Base-by-base conservation (phyloP, 2,888 invertebrate genomes). In the Agrochola circellaris region DNA sequence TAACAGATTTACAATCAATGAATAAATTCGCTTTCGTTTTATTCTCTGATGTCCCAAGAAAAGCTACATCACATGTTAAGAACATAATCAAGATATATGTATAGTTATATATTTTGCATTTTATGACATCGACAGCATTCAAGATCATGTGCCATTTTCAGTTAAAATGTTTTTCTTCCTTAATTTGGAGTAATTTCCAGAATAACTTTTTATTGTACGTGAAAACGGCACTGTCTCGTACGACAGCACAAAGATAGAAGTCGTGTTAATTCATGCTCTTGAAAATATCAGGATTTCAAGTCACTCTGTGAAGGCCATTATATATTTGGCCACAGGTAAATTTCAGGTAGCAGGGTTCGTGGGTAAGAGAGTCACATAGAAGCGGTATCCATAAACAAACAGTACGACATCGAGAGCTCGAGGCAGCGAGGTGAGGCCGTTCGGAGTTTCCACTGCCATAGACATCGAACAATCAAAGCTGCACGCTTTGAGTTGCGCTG, bases 391-490 rank as follows among this genome's bases (percentile, higher is more conserved):
- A 96, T 95, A 94, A 91, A 95, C 93, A 95, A 93, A 95, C 93
- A 95, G 90, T 88, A 96, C 96, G 96, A 96, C 96, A 96, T 94
- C 92, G 92, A 96, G 94, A 96, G 95, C 95, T 95, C 93, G 93
- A 92, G 94, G 94, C 93, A 93, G 94, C 94, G 89, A 92, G 90
- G 90, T 92, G 92, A 94, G 93, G 93, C 93, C 91, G 90, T 90
- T 93, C 89, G 91, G 89, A 92, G 92, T 92, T 92, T 92, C 93
- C 93, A 91, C 93, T 93, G 95, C 93, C 92, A 92, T 92, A 93
- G 94, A 96, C 96, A 96, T 91, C 92, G 92, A 96, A 96, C 96
- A 96, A 93, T 94, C 93, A 96, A 96, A 96, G 96, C 96, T 92
- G 92, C 91, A 93, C 94, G 94, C 94, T 92, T 92, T 87, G 87